Conservation (phyloP, 2,113 vertebrate species). For the Pteruthius melanotis region DNA sequence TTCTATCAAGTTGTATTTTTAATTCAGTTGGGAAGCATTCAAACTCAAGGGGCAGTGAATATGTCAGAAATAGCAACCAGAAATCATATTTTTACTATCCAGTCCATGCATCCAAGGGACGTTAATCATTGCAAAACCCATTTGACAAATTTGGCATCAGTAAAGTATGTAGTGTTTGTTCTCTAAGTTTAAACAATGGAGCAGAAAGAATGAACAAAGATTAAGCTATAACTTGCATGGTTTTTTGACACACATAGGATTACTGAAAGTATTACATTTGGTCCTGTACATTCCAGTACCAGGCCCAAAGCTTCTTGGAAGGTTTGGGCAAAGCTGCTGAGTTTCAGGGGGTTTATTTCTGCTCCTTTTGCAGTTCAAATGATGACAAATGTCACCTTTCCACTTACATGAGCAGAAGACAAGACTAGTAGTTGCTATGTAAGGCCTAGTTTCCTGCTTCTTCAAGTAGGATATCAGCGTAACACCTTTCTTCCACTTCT, state of each 20-base stretch:
- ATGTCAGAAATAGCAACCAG: neutral
- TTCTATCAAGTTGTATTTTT: neutral
- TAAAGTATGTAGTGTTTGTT: neutral
- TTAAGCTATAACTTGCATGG: neutral
- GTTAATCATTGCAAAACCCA: neutral
- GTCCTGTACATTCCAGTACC: neutral
- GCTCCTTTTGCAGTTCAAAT: neutral
- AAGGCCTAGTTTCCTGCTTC: neutral
- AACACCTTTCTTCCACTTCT: neutral
- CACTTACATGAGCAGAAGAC: neutral
- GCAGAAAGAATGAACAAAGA: neutral
- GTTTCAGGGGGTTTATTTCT: rapidly evolving
- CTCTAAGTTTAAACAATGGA: neutral
- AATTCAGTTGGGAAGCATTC: neutral
- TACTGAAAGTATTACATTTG: neutral
- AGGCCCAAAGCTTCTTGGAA: neutral
- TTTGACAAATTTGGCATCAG: neutral
- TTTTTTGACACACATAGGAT: neutral
- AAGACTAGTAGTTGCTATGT: neutral
- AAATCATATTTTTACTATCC: neutral
- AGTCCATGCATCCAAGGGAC: neutral
- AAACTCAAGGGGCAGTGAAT: neutral
- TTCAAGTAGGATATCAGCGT: neutral
- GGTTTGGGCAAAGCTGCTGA: neutral
- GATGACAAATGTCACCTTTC: neutral